Base-by-base conservation (phyloP, 2,797 vertebrate species). In the Vespertilio murinus region DNA sequence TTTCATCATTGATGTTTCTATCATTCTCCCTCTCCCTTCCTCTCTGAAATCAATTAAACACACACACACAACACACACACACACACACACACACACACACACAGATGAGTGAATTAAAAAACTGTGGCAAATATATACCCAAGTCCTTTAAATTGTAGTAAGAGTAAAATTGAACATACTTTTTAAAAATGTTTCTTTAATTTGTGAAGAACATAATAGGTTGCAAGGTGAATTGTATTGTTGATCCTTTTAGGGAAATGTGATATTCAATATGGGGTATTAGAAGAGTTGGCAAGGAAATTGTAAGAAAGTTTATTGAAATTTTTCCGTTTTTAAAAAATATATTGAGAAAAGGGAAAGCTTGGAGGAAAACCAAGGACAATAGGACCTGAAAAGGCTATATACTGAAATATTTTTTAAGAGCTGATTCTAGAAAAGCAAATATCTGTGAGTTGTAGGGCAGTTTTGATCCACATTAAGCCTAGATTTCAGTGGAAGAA, bases 391-490 rank as follows among this genome's bases (percentile, higher is more conserved):
- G 45, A 35, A 25, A 89, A 90, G 40, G 7, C 64, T 78, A 73
- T 42, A 42, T 78, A 88, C 54, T 52, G 8, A 20, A 64, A 45
- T 11, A 77, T n/a, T 40, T 85, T 85, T 90, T 49, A 90, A 59
- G 10, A 91, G 54, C 3, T 56, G n/a, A 80, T 69, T 82, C 4
- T 42, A 85, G 35, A 64, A 94, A 82, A 79, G n/a, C 30, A 82
- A 84, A 80, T 65, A 74, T 12, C 30, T 20, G 22, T 80, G 25
- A 30, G 84, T 87, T 92, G 10, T 10, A 71, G 33, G 42, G 64
- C 7, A 94, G 38, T 65, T 82, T 85, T 52, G 88, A 78, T 47
- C 4, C 33, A 93, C 90, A 93, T 40, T 73, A 75, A 90, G 49
- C 70, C 42, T 64, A 17, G 3, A 75, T 65, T 30, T 65, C 16